Evolutionary conservation across 2,113 vertebrate species (phyloP).

Genomic region (Albula goreensis): DNA sequence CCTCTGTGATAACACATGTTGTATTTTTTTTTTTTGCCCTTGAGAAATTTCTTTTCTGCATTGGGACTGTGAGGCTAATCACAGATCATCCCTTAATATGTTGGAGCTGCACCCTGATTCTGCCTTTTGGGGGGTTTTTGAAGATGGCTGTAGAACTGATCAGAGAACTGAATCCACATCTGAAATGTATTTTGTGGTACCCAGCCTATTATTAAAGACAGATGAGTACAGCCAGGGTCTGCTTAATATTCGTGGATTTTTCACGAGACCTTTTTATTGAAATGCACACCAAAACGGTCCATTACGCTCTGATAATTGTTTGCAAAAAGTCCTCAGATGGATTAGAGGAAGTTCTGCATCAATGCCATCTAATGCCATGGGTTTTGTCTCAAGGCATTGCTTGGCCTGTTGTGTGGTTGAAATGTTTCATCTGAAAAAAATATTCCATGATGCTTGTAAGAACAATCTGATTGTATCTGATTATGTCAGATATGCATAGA

Average conservation of each 20-base stretch:
- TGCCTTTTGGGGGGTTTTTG: slow-evolving; percentile 4
- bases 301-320: slow-evolving; percentile 17
- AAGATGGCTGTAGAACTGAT: background rate
- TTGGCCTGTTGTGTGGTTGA: slow-evolving; percentile 19
- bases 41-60: slow-evolving; percentile 2
- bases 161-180: slow-evolving; percentile 25
- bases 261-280: slow-evolving; percentile 30
- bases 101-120: slow-evolving; percentile 1
- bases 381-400: slow-evolving; percentile 11
- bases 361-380: background rate
- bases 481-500: too few species aligned
- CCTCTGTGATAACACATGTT: background rate
- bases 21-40: background rate
- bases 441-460: background rate
- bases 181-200: slow-evolving; percentile 24
- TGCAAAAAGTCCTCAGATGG: slow-evolving; percentile 12
- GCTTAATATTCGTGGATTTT: slow-evolving; percentile 30
- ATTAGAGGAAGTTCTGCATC: slow-evolving; percentile 4
- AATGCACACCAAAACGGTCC: slow-evolving; percentile 20
- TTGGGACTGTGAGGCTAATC: background rate
- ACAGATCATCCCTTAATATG: slow-evolving; percentile 25
- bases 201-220: slow-evolving; percentile 26
- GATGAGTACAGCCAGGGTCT: background rate
- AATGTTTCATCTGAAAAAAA: slow-evolving; percentile 11
- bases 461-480: background rate